These are phyloP conservation scores for Mesorhabditis belari DNA, from an alignment of 2,888 invertebrate genomes.

Conservation along the genomic window DNA sequence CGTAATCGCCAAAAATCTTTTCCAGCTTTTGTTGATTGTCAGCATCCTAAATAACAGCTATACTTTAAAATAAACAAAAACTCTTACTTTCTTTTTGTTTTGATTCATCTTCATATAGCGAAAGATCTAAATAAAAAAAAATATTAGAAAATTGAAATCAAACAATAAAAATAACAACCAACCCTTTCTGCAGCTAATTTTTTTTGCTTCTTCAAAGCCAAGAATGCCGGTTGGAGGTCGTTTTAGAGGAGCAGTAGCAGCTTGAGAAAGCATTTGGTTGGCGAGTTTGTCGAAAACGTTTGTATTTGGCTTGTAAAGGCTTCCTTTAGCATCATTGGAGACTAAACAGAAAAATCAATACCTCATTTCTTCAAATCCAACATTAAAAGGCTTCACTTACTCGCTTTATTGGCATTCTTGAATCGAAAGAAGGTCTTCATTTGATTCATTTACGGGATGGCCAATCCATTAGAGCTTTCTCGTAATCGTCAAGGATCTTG, in stretches of 20 bases:
- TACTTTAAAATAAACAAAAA: background rate
- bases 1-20: slow-evolving; percentile 21
- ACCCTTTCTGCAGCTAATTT: slow-evolving; percentile 43
- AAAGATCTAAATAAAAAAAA: background rate
- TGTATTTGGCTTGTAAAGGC: slow-evolving; percentile 20
- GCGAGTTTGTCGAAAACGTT: slow-evolving; percentile 7
- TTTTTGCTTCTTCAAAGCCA: slow-evolving; percentile 41
- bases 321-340: slow-evolving; percentile 8
- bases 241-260: background rate
- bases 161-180: no score
- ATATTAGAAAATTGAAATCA: no score
- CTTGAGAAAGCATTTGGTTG: background rate
- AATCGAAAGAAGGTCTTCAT: slow-evolving; percentile 92
- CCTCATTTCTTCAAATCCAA: no score
- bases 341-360: no score
- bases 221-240: slow-evolving; percentile 12
- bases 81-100: no score
- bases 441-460: background rate
- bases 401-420: slow-evolving; percentile 59
- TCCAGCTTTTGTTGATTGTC: no score
- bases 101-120: no score
- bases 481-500: slow-evolving; percentile 21
- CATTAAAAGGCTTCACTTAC: no score
- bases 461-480: slow-evolving; percentile 12
- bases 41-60: slow-evolving; percentile 11